Percentiles rank a stretch among this genome's conserved stretches.
Conservation (phyloP, 1,140 invertebrate genomes). For the Hirudo medicinalis region DNA sequence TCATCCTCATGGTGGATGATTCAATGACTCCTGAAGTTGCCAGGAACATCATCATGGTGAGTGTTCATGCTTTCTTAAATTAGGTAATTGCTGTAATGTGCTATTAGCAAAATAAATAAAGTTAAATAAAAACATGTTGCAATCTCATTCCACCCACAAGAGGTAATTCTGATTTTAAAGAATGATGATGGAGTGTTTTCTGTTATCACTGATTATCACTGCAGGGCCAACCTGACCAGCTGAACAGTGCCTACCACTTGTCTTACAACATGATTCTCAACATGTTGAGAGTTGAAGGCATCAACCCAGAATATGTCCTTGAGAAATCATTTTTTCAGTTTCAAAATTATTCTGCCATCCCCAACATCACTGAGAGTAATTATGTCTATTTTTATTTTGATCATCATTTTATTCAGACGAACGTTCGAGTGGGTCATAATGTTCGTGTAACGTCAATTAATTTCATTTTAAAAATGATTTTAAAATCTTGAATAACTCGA, state of each 20-base stretch:
- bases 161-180: no score
- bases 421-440: no score
- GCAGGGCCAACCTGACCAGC: constrained; percentile 73
- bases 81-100: background rate
- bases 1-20: constrained; percentile 96
- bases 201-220: constrained; percentile 17
- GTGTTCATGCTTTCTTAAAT: background rate
- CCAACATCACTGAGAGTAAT: constrained; percentile 60
- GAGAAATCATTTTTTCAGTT: constrained; percentile 97
- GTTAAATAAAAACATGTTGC: background rate
- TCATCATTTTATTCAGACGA: background rate
- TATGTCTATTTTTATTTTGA: background rate
- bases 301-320: constrained; percentile 98
- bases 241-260: constrained; percentile 96
- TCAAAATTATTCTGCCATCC: constrained; percentile 91
- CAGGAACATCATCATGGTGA: constrained; percentile 66
- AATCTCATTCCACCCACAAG: no score
- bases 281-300: constrained; percentile 86
- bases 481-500: constrained; percentile 14
- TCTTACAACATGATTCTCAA: constrained; percentile 99
- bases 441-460: no score
- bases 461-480: background rate
- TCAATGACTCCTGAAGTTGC: constrained; percentile 75
- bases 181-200: background rate
- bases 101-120: no score